These are phyloP conservation scores for Idaea dimidiata DNA, from an alignment of 2,888 invertebrate genomes.

Conservation along the genomic window DNA sequence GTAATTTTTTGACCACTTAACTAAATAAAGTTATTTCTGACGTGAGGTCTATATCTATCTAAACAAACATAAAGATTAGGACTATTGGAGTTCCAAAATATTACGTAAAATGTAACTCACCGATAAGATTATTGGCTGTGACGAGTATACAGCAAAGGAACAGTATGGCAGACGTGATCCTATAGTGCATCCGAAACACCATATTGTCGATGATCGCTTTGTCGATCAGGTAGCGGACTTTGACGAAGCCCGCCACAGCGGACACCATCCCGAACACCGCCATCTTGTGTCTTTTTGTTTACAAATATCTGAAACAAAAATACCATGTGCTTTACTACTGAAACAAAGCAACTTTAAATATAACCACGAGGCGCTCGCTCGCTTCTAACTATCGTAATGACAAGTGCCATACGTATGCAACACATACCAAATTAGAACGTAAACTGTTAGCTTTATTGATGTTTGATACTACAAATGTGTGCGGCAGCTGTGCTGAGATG, in stretches of 20 bases:
- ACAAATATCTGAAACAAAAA: slow-evolving; percentile 51
- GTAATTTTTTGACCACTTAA: background rate
- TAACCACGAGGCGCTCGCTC: slow-evolving; percentile 41
- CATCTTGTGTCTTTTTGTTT: slow-evolving; percentile 78
- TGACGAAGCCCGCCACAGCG: slow-evolving; percentile 93
- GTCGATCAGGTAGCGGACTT: slow-evolving; percentile 93
- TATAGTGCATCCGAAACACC: slow-evolving; percentile 93
- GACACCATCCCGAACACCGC: slow-evolving; percentile 92
- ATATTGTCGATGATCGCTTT: slow-evolving; percentile 94
- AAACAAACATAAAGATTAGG: background rate
- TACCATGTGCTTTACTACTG: slow-evolving; percentile 32
- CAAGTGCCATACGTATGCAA: slow-evolving; percentile 64
- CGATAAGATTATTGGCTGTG: slow-evolving; percentile 94
- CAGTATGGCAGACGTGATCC: slow-evolving; percentile 91
- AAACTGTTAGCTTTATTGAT: slow-evolving; percentile 65
- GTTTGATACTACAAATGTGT: slow-evolving; percentile 60
- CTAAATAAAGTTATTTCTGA: background rate
- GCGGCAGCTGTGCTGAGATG: slow-evolving; percentile 56
- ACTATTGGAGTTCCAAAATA: background rate
- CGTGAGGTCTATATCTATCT: background rate
- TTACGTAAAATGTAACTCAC: slow-evolving; percentile 75
- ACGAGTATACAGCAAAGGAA: slow-evolving; percentile 93
- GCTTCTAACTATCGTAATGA: slow-evolving; percentile 45
- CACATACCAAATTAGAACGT: slow-evolving; percentile 67
- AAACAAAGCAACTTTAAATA: slow-evolving; percentile 54